Evolutionary conservation across 1,140 invertebrate species (phyloP), one percentile per base, ranked within the genome.

Genomic region (Grapholita molesta): DNA sequence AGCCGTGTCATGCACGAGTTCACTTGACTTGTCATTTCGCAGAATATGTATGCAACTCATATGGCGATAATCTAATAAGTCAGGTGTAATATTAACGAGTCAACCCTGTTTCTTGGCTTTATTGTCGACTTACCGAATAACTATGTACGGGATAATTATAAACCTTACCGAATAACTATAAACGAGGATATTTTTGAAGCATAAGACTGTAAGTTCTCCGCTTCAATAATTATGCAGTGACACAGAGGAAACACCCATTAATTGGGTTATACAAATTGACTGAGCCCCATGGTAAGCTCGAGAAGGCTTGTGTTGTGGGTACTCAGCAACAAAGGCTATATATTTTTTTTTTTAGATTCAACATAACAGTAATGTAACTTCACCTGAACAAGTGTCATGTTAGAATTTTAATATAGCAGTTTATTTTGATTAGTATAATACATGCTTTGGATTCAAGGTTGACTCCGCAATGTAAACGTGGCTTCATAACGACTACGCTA

Each of bases 401-500:
- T 48, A 18, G 4, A 18, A 18, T 48, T n/a, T n/a, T n/a, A n/a
- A n/a, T n/a, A n/a, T n/a, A n/a, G n/a, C n/a, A n/a, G n/a, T n/a
- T n/a, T n/a, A n/a, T n/a, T n/a, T n/a, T n/a, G n/a, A n/a, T 48
- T 48, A 18, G 7, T 48, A 2, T 28, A 5, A 4, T 57, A 28
- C 2, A 28, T 24, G 55, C 11, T 61, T 61, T 25, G n/a, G 55
- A 28, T 12, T 61, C 55, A 61, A 11, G 55, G 25, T 61, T n/a
- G 55, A 61, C 55, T 61, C 15, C 25, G 55, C 23, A 30, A 61
- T 61, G 25, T 61, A 28, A 61, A 61, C 55, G 55, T 61, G 55
- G 55, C 55, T 61, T 61, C 89, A 90, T 91, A 91, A 89, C 88
- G 87, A 89, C 89, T 91, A 91, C 89, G 89, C 87, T 91, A 88